These are phyloP conservation scores for Coryphaenoides rupestris DNA, from an alignment of 2,113 vertebrate genomes.

Conservation along the genomic window DNA sequence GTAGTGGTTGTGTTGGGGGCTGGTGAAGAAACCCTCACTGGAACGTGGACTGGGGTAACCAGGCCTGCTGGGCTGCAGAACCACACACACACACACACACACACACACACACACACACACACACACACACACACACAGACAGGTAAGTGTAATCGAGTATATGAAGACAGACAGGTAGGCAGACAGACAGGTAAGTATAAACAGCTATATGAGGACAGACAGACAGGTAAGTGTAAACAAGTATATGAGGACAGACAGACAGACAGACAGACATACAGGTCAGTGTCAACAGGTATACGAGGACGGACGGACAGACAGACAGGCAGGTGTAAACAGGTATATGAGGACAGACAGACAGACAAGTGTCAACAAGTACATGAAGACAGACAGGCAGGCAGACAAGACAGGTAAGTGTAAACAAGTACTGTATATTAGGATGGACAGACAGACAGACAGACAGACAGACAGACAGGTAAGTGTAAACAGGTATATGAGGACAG, in stretches of 20 bases:
- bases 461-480: not conserved
- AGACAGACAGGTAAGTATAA: not conserved
- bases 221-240: no score
- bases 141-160: no score
- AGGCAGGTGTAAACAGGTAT: no score
- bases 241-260: no score
- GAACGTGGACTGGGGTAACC: conserved; percentile 97
- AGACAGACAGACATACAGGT: no score
- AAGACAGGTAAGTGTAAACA: not conserved
- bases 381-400: no score
- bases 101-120: not conserved
- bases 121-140: no score
- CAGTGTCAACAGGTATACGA: not conserved
- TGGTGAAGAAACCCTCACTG: conserved; percentile 91
- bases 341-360: no score
- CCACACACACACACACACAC: conserved; percentile 11
- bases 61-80: conserved; percentile 88
- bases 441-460: conserved; percentile 4
- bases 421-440: no score
- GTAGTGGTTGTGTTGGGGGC: conserved; percentile 79
- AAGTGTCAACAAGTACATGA: no score
- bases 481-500: no score
- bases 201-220: not conserved
- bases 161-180: not conserved
- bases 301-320: not conserved